Evolutionary conservation across 2,888 invertebrate genomes (phyloP).

Genomic region (Pinctada fucata): DNA sequence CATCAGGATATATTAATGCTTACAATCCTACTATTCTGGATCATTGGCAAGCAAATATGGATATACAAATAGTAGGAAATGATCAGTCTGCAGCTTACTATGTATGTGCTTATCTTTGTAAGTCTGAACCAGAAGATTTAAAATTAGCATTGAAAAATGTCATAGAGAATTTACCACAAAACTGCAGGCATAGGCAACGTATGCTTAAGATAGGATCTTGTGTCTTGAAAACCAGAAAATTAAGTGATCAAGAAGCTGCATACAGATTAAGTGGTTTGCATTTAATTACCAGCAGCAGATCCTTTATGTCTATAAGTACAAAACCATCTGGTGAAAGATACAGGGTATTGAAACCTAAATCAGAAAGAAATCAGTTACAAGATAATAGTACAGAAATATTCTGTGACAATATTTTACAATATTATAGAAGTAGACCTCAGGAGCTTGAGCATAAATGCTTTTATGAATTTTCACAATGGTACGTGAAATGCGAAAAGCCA

Average conservation of each 20-base stretch:
- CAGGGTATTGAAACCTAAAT: constrained; percentile 24
- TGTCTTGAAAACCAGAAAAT: constrained; percentile 22
- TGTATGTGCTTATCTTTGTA: constrained; percentile 44
- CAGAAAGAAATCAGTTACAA: constrained; percentile 10
- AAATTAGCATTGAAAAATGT: constrained; percentile 29
- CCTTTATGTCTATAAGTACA: constrained; percentile 15
- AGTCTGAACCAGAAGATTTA: constrained; percentile 44
- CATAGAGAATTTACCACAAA: constrained; percentile 1
- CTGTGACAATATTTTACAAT: constrained; percentile 18
- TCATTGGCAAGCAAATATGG: constrained; percentile 47
- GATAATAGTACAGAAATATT: constrained; percentile 25
- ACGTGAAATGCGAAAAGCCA: constrained; percentile 16
- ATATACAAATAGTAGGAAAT: constrained; percentile 35
- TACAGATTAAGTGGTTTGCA: constrained; percentile 25
- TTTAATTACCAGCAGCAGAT: constrained; percentile 7
- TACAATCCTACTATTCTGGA: constrained; percentile 39
- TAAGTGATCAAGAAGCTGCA: constrained; percentile 28
- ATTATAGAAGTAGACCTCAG: constrained; percentile 17
- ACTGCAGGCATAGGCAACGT: neutral
- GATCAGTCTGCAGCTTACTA: constrained; percentile 41
- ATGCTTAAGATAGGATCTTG: constrained; percentile 21
- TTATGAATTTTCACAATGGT: constrained; percentile 26
- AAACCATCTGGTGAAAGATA: constrained; percentile 24
- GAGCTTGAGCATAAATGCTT: constrained; percentile 2
- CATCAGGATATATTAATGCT: no score